Conservation (phyloP, 2,113 vertebrate genomes). For the Cervus canadensis region DNA sequence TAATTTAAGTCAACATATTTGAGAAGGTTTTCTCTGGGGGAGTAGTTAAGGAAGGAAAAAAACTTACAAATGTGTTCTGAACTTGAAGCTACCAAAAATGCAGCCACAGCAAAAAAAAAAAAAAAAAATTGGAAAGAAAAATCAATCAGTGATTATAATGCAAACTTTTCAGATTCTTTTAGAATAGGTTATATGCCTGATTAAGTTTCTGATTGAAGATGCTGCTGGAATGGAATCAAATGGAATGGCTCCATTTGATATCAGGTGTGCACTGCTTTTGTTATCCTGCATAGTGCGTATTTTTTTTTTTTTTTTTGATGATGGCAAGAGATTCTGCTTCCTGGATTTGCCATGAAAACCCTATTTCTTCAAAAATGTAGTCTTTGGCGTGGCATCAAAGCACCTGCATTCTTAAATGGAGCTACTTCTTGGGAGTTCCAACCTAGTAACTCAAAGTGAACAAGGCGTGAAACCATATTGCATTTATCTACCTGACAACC, state of each 20-base stretch:
- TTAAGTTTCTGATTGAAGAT: slow-evolving; percentile 59
- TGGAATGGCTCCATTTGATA: neutral
- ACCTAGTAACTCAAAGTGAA: slow-evolving; percentile 63
- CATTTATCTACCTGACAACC: slow-evolving; percentile 43
- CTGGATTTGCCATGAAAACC: slow-evolving; percentile 48
- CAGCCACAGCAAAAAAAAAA: neutral
- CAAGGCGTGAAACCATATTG: slow-evolving; percentile 21
- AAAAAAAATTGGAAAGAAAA: neutral
- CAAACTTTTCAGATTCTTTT: slow-evolving; percentile 20
- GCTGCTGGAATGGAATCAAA: neutral
- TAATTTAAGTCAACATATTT: neutral
- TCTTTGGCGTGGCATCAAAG: slow-evolving; percentile 69
- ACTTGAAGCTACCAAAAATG: neutral
- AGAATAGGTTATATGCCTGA: slow-evolving; percentile 54
- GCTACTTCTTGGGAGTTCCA: slow-evolving; percentile 54
- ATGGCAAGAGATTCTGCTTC: slow-evolving; percentile 28
- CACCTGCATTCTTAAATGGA: slow-evolving; percentile 10
- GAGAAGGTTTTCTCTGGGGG: neutral
- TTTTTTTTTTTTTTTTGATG: slow-evolving; percentile 12
- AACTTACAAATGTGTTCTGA: neutral
- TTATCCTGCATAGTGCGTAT: slow-evolving; percentile 1
- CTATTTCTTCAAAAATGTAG: slow-evolving; percentile 30
- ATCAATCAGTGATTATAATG: neutral
- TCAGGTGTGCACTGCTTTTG: slow-evolving; percentile 40
- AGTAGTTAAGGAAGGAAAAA: neutral